These are phyloP conservation scores for Lasioglossum leucozonium DNA, from an alignment of 2,888 invertebrate genomes.

Conservation along the genomic window DNA sequence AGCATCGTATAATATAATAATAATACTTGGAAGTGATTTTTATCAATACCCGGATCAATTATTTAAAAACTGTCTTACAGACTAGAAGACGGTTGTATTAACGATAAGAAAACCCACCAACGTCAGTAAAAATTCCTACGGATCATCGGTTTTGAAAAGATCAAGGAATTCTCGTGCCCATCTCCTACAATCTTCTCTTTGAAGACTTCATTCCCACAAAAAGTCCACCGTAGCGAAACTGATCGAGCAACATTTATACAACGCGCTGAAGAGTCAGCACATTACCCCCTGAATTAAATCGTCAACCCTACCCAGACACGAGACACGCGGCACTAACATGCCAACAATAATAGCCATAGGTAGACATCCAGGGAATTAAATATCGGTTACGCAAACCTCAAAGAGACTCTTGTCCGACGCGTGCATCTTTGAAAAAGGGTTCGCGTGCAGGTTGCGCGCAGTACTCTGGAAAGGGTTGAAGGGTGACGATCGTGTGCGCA, in stretches of 20 bases:
- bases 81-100: too few species aligned
- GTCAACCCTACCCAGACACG: neutral
- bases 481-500: constrained; percentile 71
- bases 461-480: constrained; percentile 67
- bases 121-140: neutral
- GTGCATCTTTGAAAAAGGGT: constrained; percentile 39
- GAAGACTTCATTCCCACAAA: neutral
- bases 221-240: neutral
- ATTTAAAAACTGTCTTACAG: too few species aligned
- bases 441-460: constrained; percentile 69
- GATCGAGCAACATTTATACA: neutral
- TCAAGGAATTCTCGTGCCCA: neutral
- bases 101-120: neutral
- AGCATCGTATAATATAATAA: too few species aligned
- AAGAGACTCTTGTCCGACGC: constrained; percentile 34
- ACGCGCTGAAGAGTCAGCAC: neutral
- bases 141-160: neutral
- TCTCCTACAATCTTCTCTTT: neutral
- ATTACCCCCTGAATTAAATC: neutral
- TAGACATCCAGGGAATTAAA: constrained; percentile 44
- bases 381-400: constrained; percentile 43
- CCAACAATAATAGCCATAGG: neutral
- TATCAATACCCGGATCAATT: too few species aligned
- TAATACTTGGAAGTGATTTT: too few species aligned
- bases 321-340: neutral